Evolutionary conservation across 1,140 invertebrate species (phyloP), one percentile per base, ranked within the genome.

Genomic region (Druon quercuslanigerum): DNA sequence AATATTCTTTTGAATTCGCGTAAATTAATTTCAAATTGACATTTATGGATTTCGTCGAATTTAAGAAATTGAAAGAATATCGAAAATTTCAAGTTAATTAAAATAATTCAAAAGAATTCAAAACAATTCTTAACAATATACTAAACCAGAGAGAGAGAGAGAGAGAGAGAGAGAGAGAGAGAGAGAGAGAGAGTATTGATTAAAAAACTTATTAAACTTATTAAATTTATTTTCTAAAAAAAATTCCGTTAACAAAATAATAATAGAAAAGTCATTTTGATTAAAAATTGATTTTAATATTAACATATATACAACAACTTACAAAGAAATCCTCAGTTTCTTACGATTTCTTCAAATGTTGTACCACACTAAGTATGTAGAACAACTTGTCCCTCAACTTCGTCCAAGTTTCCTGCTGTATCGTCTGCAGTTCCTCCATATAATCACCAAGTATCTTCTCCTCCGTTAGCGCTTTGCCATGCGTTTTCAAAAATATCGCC

Each of bases 401-500:
- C 14, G 92, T 84, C 96, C 96, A 98, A 16, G 93, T 92, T 77
- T 92, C 87, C 8, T 89, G 82, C 78, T 96, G 95, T 11, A 89
- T 86, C 52, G 92, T 90, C 73, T 94, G 92, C 0, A 98, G 86
- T 19, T 91, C 90, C n/a, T 92, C 87, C 51, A 97, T 85, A 50
- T 92, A 91, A 66, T 93, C 85, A 13, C 92, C 88, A 50, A 98
- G 87, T 14, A 92, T 89, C 17, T 91, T 83, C 16, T 93, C 93
- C 71, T 93, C 87, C 0, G 93, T 91, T 51, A 98, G 92, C 14
- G 90, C 86, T 60, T 93, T 92, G 3, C 94, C 94, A 87, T 99
- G 97, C 46, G 94, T 93, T 91, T 98, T 98, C 13, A 99, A 88
- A 92, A 98, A 99, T 17, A 99, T 92, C 71, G 94, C 95, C n/a